Conservation (phyloP, 2,113 vertebrate genomes). For the Rhabdomys dilectus region DNA sequence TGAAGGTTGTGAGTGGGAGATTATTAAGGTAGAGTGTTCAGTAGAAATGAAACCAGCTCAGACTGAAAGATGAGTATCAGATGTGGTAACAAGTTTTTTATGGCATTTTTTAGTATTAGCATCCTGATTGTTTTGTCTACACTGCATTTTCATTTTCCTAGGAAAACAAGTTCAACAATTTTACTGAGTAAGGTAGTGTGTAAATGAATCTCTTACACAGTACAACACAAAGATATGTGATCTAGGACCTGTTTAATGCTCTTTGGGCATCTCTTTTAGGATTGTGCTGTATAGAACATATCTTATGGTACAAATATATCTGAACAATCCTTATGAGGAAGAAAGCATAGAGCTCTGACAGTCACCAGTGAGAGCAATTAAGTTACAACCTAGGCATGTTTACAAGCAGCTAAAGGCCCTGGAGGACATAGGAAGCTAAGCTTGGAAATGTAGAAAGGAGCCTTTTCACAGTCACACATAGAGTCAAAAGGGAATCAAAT, state of each 20-base stretch:
- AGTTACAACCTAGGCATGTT: background rate
- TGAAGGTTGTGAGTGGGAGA: background rate
- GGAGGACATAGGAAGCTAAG: background rate
- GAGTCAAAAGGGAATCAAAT: background rate
- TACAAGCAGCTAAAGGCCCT: background rate
- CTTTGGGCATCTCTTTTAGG: background rate
- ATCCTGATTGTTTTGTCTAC: background rate
- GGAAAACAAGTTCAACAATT: background rate
- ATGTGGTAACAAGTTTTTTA: background rate
- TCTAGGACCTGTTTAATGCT: background rate
- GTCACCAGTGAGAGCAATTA: background rate
- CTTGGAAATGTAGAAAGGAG: background rate
- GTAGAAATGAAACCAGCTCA: background rate
- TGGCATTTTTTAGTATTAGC: background rate
- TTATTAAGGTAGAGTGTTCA: background rate
- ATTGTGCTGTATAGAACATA: background rate
- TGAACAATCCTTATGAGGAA: background rate
- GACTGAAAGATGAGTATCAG: background rate
- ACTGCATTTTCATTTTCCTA: background rate
- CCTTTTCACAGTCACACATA: background rate
- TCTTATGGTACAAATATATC: background rate
- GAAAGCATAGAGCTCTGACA: background rate
- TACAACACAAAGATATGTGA: background rate
- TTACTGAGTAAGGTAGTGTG: slow-evolving; percentile 17
- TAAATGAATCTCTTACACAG: background rate